phyloP scores from a whole-genome alignment of 2,797 vertebrate genomes.

The Diplodus puntazzo region DNA sequence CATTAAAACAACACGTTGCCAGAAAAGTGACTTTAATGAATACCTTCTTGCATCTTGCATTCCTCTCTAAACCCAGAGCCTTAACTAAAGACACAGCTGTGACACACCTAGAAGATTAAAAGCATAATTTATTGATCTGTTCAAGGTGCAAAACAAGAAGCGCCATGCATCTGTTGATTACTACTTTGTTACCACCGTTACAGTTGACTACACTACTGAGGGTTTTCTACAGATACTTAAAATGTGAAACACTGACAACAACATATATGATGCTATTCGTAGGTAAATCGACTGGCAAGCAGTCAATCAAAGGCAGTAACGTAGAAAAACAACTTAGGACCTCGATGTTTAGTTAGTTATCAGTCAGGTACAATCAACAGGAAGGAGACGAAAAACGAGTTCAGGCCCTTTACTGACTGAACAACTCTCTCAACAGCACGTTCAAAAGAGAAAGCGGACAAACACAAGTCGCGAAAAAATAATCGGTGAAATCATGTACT shows the following conservation, averaged over 20 bases:
- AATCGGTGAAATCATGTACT: conserved; percentile 27
- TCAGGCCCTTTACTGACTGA: neutral
- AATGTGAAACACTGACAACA: neutral
- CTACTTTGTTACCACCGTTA: neutral
- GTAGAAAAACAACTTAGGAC: neutral
- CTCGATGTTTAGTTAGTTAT: conserved; percentile 3
- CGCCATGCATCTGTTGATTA: neutral
- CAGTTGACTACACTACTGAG: neutral
- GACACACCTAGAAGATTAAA: conserved; percentile 35
- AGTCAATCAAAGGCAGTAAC: neutral
- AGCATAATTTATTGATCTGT: neutral
- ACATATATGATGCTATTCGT: neutral
- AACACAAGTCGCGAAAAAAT: neutral
- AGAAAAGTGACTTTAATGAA: neutral
- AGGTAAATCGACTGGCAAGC: neutral
- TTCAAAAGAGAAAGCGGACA: neutral
- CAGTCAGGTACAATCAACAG: conserved; percentile 12
- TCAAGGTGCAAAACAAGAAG: neutral
- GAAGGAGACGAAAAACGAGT: conserved; percentile 1
- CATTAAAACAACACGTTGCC: neutral
- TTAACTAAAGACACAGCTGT: neutral
- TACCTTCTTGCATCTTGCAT: conserved; percentile 71
- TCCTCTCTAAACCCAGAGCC: conserved; percentile 13
- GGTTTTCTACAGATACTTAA: neutral
- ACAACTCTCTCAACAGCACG: conserved; percentile 9